Percentiles rank a stretch among this genome's conserved stretches.
Conservation (phyloP, 2,113 vertebrate species). For the Perccottus glenii region DNA sequence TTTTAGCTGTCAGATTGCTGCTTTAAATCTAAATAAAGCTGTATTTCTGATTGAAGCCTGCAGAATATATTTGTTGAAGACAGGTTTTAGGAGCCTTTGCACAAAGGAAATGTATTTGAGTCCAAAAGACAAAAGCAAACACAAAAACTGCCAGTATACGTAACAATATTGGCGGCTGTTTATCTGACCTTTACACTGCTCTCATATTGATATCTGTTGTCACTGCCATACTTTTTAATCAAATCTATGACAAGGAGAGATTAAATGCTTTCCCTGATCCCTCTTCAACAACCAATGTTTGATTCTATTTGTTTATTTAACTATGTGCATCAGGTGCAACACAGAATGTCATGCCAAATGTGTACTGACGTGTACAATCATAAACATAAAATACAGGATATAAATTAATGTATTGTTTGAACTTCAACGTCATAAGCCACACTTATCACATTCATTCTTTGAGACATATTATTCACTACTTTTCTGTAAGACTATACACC, state of each 20-base stretch:
- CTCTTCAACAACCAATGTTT: not conserved
- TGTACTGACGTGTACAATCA: too few species aligned
- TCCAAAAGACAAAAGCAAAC: not conserved
- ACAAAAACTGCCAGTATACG: not conserved
- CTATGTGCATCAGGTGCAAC: not conserved
- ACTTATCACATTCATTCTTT: too few species aligned
- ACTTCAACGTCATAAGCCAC: too few species aligned
- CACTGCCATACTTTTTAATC: not conserved
- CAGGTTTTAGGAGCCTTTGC: not conserved
- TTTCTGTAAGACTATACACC: too few species aligned
- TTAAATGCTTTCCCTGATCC: not conserved
- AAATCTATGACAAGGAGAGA: slow-evolving; percentile 1
- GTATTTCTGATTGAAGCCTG: too few species aligned
- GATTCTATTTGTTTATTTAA: not conserved
- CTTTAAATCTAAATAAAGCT: not conserved
- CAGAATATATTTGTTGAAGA: too few species aligned
- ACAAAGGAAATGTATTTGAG: not conserved
- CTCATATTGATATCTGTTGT: not conserved
- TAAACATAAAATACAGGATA: too few species aligned
- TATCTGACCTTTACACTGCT: not conserved
- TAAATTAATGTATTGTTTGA: too few species aligned
- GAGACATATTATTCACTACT: too few species aligned
- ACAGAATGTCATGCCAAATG: too few species aligned
- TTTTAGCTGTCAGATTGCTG: not conserved
- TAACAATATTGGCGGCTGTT: not conserved